Percentiles rank a stretch among this genome's conserved stretches.
Conservation (phyloP, 2,113 vertebrate species). For the Melanotaenia duboulayi region DNA sequence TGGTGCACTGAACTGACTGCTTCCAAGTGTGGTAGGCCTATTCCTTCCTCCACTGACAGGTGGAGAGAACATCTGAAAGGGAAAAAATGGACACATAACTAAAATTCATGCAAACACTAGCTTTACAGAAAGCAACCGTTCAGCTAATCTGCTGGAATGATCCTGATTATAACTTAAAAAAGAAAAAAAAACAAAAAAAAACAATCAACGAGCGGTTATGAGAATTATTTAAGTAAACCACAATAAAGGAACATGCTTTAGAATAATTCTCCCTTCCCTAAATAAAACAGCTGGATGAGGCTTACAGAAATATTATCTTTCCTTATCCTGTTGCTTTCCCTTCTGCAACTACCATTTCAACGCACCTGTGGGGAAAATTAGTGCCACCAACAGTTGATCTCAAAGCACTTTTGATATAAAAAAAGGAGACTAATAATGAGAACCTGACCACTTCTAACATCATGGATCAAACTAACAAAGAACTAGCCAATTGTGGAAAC, state of each 20-base stretch:
- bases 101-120: constrained; percentile 13
- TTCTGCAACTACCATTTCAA: not conserved
- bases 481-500: not conserved
- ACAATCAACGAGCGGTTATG: no score
- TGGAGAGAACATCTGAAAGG: constrained; percentile 97
- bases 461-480: not conserved
- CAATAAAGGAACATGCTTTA: no score
- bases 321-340: not conserved
- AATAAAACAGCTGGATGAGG: not conserved
- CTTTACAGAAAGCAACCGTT: constrained; percentile 6
- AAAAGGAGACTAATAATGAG: not conserved
- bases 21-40: constrained; percentile 95
- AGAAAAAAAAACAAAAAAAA: not conserved
- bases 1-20: constrained; percentile 97
- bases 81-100: constrained; percentile 25
- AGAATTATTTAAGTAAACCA: not conserved
- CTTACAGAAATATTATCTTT: not conserved
- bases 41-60: constrained; percentile 97
- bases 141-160: not conserved
- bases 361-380: not conserved
- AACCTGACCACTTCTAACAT: not conserved
- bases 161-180: not conserved
- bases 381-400: not conserved
- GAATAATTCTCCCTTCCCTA: not conserved
- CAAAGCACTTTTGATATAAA: not conserved